Percentiles rank a stretch among this genome's conserved stretches.
Evolutionary conservation across 2,797 vertebrate genomes (phyloP).

Genomic region (Molossus alvarezi): DNA sequence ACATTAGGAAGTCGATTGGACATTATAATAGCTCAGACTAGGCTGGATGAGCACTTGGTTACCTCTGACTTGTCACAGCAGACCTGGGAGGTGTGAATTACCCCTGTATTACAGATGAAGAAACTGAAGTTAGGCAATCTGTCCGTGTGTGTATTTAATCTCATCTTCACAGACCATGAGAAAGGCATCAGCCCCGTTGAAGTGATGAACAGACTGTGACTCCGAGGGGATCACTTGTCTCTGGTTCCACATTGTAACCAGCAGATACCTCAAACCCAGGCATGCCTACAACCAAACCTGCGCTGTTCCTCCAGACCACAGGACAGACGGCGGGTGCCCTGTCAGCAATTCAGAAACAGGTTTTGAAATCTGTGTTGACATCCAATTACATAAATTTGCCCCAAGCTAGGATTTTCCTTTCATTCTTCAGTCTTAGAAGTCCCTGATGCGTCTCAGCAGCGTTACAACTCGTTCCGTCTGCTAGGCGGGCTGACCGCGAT

Average conservation of each 20-base stretch:
- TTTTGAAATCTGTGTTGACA: constrained; percentile 77
- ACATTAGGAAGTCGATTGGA: neutral
- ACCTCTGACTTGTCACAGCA: neutral
- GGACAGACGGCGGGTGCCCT: neutral
- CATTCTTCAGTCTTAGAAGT: constrained; percentile 57
- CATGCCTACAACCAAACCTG: neutral
- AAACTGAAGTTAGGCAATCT: neutral
- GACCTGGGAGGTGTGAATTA: neutral
- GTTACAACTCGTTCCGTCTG: constrained; percentile 65
- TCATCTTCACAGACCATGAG: neutral
- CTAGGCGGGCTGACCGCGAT: constrained; percentile 33
- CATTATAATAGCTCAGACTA: fast-evolving
- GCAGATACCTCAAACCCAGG: neutral
- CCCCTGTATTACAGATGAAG: constrained; percentile 25
- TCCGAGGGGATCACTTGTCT: neutral
- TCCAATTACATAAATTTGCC: constrained; percentile 74
- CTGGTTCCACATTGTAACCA: neutral
- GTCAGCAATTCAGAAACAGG: constrained; percentile 70
- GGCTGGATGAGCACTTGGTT: neutral
- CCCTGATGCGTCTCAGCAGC: constrained; percentile 68
- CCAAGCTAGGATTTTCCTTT: constrained; percentile 75
- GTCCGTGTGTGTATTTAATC: neutral
- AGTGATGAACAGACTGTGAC: neutral
- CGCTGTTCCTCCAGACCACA: neutral
- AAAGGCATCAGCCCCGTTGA: neutral